phyloP scores from a whole-genome alignment of 2,797 vertebrate species.

The Macropus fuliginosus region DNA sequence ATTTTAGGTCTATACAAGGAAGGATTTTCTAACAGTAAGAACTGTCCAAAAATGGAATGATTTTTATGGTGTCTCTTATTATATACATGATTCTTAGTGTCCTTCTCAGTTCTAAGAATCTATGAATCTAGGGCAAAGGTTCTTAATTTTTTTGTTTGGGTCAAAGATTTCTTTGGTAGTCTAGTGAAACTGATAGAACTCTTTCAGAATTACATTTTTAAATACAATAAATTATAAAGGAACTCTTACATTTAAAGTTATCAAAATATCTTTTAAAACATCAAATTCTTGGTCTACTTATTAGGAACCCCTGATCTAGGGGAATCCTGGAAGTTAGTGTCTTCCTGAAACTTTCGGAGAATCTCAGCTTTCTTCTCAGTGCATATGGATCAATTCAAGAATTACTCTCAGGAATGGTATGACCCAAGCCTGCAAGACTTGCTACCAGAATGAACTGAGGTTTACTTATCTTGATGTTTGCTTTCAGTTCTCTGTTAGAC shows the following conservation, averaged over 20 bases:
- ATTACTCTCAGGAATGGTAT: not conserved
- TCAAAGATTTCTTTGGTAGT: not conserved
- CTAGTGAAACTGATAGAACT: not conserved
- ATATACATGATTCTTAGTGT: not conserved
- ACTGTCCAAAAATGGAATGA: not conserved
- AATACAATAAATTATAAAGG: not conserved
- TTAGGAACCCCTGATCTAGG: not conserved
- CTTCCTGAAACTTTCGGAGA: not conserved
- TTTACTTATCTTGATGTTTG: not conserved
- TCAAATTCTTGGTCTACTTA: not conserved
- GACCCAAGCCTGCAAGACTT: not conserved
- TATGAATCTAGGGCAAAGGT: not conserved
- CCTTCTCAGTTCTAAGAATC: not conserved
- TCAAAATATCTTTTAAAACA: not conserved
- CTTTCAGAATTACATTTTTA: not conserved
- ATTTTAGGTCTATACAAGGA: not conserved
- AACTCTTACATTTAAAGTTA: not conserved
- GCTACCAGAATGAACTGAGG: not conserved
- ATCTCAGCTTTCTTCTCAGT: not conserved
- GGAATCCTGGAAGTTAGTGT: not conserved
- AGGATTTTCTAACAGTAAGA: not conserved
- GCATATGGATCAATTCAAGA: not conserved
- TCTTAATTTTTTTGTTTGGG: not conserved
- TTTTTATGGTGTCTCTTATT: not conserved
- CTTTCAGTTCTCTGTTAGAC: not conserved